Evolutionary conservation across 2,888 invertebrate species (phyloP).

Genomic region (Nomada lathburiana): DNA sequence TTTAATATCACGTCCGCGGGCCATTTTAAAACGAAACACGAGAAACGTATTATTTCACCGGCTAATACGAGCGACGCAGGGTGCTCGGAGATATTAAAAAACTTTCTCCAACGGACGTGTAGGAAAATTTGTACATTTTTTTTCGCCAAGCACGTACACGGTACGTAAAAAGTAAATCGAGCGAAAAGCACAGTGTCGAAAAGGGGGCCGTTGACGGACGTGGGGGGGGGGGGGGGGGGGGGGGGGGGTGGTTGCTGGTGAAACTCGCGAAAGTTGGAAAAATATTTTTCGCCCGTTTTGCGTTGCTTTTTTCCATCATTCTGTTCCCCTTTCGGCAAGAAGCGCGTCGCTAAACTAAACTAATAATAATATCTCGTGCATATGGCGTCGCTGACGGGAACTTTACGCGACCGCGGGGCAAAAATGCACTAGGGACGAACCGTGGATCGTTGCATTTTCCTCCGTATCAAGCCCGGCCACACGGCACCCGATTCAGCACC

Average conservation of each 20-base stretch:
- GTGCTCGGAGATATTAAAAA: constrained; percentile 48
- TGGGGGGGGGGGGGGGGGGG: neutral
- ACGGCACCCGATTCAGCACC: constrained; percentile 7
- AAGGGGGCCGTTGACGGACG: neutral
- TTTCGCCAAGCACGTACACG: constrained; percentile 3
- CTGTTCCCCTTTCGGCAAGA: constrained; percentile 28
- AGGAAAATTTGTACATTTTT: constrained; percentile 37
- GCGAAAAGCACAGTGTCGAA: constrained; percentile 16
- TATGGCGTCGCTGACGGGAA: constrained; percentile 47
- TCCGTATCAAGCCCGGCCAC: constrained; percentile 8
- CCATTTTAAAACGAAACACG: constrained; percentile 1
- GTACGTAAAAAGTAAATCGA: constrained; percentile 40
- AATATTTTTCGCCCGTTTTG: constrained; percentile 49
- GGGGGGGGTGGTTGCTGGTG: neutral
- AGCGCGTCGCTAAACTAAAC: constrained; percentile 58
- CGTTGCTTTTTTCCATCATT: neutral
- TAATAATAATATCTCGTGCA: constrained; percentile 69
- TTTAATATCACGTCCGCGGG: constrained; percentile 30
- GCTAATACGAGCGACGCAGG: constrained; percentile 31
- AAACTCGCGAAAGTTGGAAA: constrained; percentile 37
- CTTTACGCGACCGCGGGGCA: constrained; percentile 51
- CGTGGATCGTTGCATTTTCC: constrained; percentile 51
- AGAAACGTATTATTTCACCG: neutral
- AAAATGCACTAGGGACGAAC: constrained; percentile 29
- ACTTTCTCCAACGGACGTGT: constrained; percentile 29